Evolutionary conservation across 1,140 invertebrate genomes (phyloP), one percentile per base, ranked within the genome.

Genomic region (Camponotus floridanus): DNA sequence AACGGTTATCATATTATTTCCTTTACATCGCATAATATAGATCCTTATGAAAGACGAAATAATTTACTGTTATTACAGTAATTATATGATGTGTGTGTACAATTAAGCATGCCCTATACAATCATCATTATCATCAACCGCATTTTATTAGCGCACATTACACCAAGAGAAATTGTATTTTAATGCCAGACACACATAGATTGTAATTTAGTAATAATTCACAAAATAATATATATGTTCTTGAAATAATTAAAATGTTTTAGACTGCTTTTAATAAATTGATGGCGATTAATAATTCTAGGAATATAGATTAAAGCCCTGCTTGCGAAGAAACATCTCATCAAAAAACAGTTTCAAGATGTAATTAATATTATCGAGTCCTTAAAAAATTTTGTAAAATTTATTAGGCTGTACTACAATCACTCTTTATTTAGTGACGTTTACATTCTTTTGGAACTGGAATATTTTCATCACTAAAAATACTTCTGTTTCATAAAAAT

Each of bases 151-250:
- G 11, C 18, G 9, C 11, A 39, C 42, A 45, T 45, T 62, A 42
- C 45, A 21, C 13, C 68, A 62, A 64, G 70, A 65, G 88, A 74
- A 73, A 83, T 83, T 76, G 64, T 67, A 88, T 88, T 86, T 83
- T 88, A 89, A 88, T 36, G 15, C 42, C 51, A 33, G 9, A 15
- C 13, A 65, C 8, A 26, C 26, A 33, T 71, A 33, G 48, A n/a
- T 86, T 90, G n/a, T 90, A 91, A 91, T 91, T 88, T 91, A 48
- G 31, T 76, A 86, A 90, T 91, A 91, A 90, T 74, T 88, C 81
- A 64, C 73, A 87, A 87, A 86, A 90, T 87, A 55, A 89, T 86
- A 39, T 36, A 4, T 51, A 4, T 51, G 4, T 51, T 4, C 48
- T 61, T 70, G 13, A 21, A 81, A 48, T 74, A 86, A 90, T 90